Evolutionary conservation across 64 coral and sea anemone genomes (phyloP).

Genomic region (Hydrozoanthus tunicans): DNA sequence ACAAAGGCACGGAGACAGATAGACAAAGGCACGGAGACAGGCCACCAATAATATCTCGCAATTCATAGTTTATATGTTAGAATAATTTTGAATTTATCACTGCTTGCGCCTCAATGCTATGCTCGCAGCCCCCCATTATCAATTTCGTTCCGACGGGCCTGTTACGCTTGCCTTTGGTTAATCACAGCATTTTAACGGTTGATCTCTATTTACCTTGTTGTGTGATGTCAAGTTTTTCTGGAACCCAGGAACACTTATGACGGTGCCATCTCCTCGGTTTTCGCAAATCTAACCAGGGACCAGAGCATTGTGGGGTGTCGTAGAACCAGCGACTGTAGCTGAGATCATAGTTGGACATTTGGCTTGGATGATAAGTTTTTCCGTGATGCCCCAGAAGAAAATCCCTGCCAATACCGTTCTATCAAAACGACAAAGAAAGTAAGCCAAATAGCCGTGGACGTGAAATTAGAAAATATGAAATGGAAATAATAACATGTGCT

Average conservation of each 20-base stretch:
- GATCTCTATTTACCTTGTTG: neutral
- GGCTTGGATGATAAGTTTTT: slow-evolving; percentile 9
- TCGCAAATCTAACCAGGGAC: slow-evolving; percentile 2
- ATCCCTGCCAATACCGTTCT: slow-evolving; percentile 31
- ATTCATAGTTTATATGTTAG: too few species aligned
- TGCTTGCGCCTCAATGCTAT: too few species aligned
- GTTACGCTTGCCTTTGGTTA: neutral
- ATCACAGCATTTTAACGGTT: neutral
- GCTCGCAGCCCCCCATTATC: too few species aligned
- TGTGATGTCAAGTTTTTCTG: slow-evolving; percentile 34
- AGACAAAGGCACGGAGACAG: too few species aligned
- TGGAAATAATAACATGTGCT: neutral
- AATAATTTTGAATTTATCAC: too few species aligned
- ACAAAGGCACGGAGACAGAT: too few species aligned
- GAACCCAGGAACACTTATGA: slow-evolving; percentile 42
- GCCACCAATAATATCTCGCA: too few species aligned
- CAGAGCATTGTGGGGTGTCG: neutral
- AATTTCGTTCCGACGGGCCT: neutral
- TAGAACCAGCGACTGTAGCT: slow-evolving; percentile 53
- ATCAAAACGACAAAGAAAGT: neutral
- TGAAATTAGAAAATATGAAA: too few species aligned
- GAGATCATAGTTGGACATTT: slow-evolving; percentile 53
- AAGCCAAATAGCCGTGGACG: too few species aligned
- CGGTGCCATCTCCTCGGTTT: slow-evolving; percentile 35
- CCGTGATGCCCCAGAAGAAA: slow-evolving; percentile 36